Evolutionary conservation across 1,140 invertebrate genomes (phyloP), one percentile per base, ranked within the genome.

Genomic region (Leptopilina clavipes): DNA sequence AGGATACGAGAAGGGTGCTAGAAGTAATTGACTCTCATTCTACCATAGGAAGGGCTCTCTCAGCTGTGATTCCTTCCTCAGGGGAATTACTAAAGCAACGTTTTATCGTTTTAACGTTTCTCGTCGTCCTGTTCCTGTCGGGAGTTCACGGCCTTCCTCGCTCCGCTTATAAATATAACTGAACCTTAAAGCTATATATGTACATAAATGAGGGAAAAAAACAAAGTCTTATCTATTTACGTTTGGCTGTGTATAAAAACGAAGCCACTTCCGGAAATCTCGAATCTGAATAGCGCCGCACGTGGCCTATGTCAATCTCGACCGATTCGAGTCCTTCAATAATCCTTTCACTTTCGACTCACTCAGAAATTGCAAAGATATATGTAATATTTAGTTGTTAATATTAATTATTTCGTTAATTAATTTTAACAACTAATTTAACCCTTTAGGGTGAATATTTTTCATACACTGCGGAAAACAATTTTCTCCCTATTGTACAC

Each of bases 1-100:
- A 56, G 43, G 71, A 59, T 48, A 65, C 22, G 22, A 65, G 37
- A n/a, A n/a, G 72, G 74, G 70, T 76, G 44, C 56, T 52, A 52
- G 43, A 70, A 48, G 76, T 77, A 75, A 77, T 76, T 71, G 31
- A 76, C 70, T 31, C 56, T 65, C n/a, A n/a, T 5, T 65, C 70
- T 31, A 65, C 59, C 12, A 31, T 65, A 65, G 22, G 77, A 74
- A 76, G 77, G 75, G 76, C 81, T 71, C 77, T 79, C 82, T 80
- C 82, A 83, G 80, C 82, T 82, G 80, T 79, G 77, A 82, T 82
- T 83, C 76, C 82, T 80, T 80, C 76, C 78, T 79, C 65, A 19
- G 37, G 70, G 70, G 65, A 71, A 73, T 48, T 74, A 74, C 73
- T 52, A 79, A 40, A 54, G 71, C 52, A 54, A 37, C 76, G 79